These are phyloP conservation scores for Oreonectes daqikongensis DNA, from an alignment of 2,797 vertebrate species.

Conservation along the genomic window DNA sequence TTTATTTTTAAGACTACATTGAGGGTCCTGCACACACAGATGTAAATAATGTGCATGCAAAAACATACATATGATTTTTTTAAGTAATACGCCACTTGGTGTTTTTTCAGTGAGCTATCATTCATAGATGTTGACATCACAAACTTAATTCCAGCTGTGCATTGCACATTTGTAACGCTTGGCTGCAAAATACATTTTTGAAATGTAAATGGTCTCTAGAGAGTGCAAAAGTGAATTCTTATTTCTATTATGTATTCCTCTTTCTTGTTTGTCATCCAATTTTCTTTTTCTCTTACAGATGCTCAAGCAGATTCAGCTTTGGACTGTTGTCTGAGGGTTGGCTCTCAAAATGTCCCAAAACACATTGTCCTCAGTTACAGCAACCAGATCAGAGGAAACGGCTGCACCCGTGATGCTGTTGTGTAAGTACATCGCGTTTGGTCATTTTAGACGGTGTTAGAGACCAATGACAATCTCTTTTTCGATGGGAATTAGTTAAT, in stretches of 20 bases:
- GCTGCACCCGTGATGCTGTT: slow-evolving; percentile 52
- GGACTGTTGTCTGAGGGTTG: slow-evolving; percentile 58
- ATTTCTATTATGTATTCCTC: background rate
- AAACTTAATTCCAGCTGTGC: background rate
- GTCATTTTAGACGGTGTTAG: background rate
- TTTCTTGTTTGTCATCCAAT: background rate
- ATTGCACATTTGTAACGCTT: background rate
- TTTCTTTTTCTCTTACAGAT: slow-evolving; percentile 34
- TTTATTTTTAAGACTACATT: too few species aligned
- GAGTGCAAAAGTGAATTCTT: background rate
- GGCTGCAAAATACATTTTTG: background rate
- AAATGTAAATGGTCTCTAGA: background rate
- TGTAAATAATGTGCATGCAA: too few species aligned
- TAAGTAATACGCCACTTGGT: too few species aligned
- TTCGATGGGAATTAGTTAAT: background rate
- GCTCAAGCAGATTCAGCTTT: slow-evolving; percentile 47
- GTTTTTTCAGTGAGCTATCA: background rate
- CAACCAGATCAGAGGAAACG: slow-evolving; percentile 36
- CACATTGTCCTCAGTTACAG: slow-evolving; percentile 28
- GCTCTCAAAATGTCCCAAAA: slow-evolving; percentile 25
- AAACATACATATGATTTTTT: too few species aligned
- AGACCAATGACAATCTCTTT: background rate
- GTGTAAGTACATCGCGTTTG: slow-evolving; percentile 50
- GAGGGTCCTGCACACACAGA: background rate
- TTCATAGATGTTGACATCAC: background rate